Evolutionary conservation across 37 sponge, comb jelly and placozoan genomes (phyloP).

Genomic region (Mnemiopsis leidyi): DNA sequence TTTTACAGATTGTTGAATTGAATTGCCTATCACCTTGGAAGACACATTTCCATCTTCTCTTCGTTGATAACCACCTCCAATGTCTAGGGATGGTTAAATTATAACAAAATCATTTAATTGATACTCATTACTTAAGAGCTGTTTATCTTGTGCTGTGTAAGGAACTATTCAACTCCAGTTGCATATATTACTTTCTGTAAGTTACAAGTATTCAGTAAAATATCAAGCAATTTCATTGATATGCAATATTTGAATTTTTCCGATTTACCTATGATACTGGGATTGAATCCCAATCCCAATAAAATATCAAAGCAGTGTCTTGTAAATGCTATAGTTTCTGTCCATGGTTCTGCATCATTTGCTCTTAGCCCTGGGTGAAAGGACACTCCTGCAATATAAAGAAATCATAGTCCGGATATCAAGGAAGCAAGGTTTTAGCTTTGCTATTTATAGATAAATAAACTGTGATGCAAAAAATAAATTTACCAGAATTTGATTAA

Average conservation of each 20-base stretch:
- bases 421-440: not conserved
- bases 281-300: not conserved
- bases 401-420: not conserved
- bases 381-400: not conserved
- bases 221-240: too few species aligned
- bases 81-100: too few species aligned
- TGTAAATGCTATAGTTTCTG: not conserved
- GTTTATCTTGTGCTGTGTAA: too few species aligned
- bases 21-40: not conserved
- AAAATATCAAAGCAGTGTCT: not conserved
- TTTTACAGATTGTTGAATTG: not conserved
- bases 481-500: too few species aligned
- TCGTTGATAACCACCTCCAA: not conserved
- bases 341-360: constrained; percentile 2
- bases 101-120: too few species aligned
- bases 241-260: too few species aligned
- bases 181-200: too few species aligned
- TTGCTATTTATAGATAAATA: too few species aligned
- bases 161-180: too few species aligned
- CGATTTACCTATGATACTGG: not conserved
- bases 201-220: too few species aligned
- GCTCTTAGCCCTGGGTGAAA: not conserved
- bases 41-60: not conserved
- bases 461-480: too few species aligned
- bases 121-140: too few species aligned